These are phyloP conservation scores for Manacus vitellinus DNA, from an alignment of 2,113 vertebrate genomes.

Conservation along the genomic window DNA sequence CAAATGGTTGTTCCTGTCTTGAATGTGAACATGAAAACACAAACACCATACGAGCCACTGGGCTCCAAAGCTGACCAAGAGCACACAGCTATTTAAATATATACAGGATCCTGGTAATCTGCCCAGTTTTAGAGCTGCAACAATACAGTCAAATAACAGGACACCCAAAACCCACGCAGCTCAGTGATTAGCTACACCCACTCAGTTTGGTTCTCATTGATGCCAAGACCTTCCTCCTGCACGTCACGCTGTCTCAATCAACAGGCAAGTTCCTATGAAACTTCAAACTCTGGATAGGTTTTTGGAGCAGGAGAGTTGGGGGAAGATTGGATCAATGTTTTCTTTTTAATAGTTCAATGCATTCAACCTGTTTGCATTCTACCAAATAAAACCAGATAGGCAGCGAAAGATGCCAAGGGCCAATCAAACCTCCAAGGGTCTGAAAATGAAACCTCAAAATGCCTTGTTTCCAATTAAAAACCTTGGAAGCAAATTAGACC, in stretches of 20 bases:
- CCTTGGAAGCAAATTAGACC: background rate
- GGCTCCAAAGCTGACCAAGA: background rate
- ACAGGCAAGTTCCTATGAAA: background rate
- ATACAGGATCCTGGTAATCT: background rate
- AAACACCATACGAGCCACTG: background rate
- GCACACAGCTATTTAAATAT: background rate
- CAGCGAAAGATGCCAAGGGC: background rate
- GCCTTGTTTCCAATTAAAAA: background rate
- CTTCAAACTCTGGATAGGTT: background rate
- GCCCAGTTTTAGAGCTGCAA: background rate
- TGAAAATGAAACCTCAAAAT: background rate
- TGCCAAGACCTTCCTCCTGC: background rate
- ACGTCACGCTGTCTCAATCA: background rate
- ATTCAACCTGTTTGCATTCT: background rate
- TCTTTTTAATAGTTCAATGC: background rate
- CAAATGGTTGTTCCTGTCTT: background rate
- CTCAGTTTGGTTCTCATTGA: background rate
- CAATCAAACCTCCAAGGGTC: background rate
- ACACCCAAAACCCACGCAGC: background rate
- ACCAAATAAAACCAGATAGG: background rate
- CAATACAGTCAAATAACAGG: background rate
- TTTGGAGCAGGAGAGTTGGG: accelerated
- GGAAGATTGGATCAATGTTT: background rate
- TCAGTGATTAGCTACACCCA: background rate
- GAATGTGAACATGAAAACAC: background rate